phyloP scores from a whole-genome alignment of 2,888 invertebrate species.

The Octonoba sinensis region DNA sequence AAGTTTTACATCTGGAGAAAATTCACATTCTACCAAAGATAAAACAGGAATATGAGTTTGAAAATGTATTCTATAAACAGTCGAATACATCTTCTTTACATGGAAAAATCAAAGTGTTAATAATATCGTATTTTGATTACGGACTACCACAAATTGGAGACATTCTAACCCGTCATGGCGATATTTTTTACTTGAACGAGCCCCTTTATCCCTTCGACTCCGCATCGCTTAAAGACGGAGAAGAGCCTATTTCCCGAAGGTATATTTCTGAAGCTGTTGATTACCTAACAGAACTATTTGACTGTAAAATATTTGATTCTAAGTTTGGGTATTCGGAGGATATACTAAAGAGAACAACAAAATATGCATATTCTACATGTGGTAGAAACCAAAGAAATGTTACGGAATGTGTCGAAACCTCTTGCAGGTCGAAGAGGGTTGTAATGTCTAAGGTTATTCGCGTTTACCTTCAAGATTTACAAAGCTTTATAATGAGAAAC shows the following conservation, averaged over 20 bases:
- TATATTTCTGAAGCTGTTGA: constrained; percentile 38
- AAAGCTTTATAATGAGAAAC: constrained; percentile 28
- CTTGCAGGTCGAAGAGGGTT: constrained; percentile 23
- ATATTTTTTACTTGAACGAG: constrained; percentile 46
- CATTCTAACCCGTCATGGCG: constrained; percentile 37
- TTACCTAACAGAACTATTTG: constrained; percentile 36
- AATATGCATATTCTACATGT: constrained; percentile 15
- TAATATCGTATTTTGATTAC: constrained; percentile 48
- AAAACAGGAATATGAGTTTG: neutral
- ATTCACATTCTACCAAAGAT: constrained; percentile 44
- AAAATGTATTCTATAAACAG: neutral
- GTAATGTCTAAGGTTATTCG: constrained; percentile 39
- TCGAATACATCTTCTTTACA: neutral
- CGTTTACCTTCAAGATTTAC: constrained; percentile 44
- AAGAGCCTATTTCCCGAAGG: constrained; percentile 48
- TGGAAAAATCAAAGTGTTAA: constrained; percentile 20
- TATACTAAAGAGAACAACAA: constrained; percentile 26
- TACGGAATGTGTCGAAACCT: constrained; percentile 31
- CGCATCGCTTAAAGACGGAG: constrained; percentile 29
- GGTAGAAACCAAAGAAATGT: constrained; percentile 1
- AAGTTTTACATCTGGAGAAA: constrained; percentile 10
- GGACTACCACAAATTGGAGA: constrained; percentile 38
- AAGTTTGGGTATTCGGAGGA: constrained; percentile 47
- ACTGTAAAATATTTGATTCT: constrained; percentile 42
- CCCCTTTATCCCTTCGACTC: constrained; percentile 50